phyloP scores from a whole-genome alignment of 2,797 vertebrate genomes.

The Melanotaenia nigrans region DNA sequence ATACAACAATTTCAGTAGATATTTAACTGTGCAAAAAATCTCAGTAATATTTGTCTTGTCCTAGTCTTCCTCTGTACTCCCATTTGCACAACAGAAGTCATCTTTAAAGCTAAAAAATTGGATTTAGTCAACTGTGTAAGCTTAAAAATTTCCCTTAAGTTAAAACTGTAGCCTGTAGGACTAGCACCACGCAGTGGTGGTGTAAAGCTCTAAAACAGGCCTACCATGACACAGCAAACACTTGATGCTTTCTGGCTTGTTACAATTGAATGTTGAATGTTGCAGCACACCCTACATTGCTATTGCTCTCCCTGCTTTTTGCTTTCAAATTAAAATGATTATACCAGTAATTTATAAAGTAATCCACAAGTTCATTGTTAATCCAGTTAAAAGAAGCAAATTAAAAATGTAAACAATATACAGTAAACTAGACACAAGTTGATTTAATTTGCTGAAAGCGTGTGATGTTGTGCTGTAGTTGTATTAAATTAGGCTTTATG shows the following conservation, averaged over 20 bases:
- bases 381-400: background rate
- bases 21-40: no score
- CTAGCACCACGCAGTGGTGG: slow-evolving; percentile 44
- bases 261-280: background rate
- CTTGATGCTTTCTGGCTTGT: background rate
- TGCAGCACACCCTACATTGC: background rate
- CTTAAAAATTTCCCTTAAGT: background rate
- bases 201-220: slow-evolving; percentile 8
- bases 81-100: background rate
- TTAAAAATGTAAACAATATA: background rate
- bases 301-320: slow-evolving; percentile 9
- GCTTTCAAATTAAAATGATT: background rate
- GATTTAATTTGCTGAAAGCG: background rate
- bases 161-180: slow-evolving; percentile 8
- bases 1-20: no score
- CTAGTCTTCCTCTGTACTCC: background rate
- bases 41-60: background rate
- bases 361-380: no score
- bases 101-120: background rate
- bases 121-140: background rate
- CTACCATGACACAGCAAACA: slow-evolving; percentile 42
- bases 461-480: background rate
- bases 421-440: background rate
- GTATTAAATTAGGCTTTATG: background rate
- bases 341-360: no score